Percentiles rank a stretch among this genome's conserved stretches.
Evolutionary conservation across 2,888 invertebrate species (phyloP).

Genomic region (Pherbina coryleti): DNA sequence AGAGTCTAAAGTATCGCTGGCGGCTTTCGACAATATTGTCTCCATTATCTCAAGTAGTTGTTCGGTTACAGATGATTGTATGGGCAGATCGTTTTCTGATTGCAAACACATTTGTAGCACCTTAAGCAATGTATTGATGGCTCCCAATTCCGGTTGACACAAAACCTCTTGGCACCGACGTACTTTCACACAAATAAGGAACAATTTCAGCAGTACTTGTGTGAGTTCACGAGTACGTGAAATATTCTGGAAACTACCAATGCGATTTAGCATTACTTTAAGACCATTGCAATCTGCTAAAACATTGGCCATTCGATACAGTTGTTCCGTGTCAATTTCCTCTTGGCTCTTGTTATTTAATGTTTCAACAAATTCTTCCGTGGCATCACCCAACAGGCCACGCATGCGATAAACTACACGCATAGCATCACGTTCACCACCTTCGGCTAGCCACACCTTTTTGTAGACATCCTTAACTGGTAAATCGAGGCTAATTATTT

Average conservation of each 20-base stretch:
- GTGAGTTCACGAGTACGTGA: constrained; percentile 89
- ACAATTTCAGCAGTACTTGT: constrained; percentile 89
- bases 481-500: constrained; percentile 96
- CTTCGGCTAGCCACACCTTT: constrained; percentile 88
- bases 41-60: constrained; percentile 96
- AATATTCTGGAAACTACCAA: constrained; percentile 88
- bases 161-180: constrained; percentile 89
- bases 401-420: constrained; percentile 97
- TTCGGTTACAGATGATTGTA: constrained; percentile 86
- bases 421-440: constrained; percentile 95
- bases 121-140: constrained; percentile 85
- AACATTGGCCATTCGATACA: constrained; percentile 91
- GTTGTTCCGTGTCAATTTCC: constrained; percentile 92
- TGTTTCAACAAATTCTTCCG: constrained; percentile 98
- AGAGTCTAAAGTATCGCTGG: constrained; percentile 84
- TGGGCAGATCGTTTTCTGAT: constrained; percentile 74
- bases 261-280: constrained; percentile 84
- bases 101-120: constrained; percentile 83
- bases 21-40: constrained; percentile 91
- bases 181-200: constrained; percentile 91
- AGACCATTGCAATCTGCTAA: constrained; percentile 82
- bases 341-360: constrained; percentile 88
- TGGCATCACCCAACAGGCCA: constrained; percentile 96
- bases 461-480: constrained; percentile 93
- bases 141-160: constrained; percentile 86